phyloP scores from a whole-genome alignment of 2,113 vertebrate species.

The Deroptyus accipitrinus region DNA sequence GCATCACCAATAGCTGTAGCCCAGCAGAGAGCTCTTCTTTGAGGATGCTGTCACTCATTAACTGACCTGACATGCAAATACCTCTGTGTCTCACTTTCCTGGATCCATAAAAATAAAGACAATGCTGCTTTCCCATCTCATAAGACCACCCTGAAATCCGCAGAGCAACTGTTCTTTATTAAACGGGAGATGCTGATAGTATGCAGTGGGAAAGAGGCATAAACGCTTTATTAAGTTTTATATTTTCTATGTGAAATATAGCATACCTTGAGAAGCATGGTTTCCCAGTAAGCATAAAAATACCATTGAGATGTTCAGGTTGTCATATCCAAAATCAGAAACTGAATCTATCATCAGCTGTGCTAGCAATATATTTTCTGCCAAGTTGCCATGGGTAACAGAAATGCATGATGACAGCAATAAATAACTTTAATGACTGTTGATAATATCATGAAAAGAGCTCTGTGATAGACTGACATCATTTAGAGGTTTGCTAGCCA shows the following conservation, averaged over 20 bases:
- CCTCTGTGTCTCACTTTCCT: neutral
- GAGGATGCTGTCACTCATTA: neutral
- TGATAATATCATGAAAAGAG: conserved; percentile 58
- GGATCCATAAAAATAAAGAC: neutral
- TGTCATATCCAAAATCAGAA: conserved; percentile 60
- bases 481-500: conserved; percentile 53
- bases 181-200: neutral
- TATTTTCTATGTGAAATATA: neutral
- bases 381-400: conserved; percentile 60
- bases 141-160: neutral
- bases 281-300: conserved; percentile 46
- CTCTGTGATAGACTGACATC: conserved; percentile 51
- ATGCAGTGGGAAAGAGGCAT: neutral
- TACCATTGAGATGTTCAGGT: conserved; percentile 33
- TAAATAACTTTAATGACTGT: conserved; percentile 69
- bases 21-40: fast-evolving
- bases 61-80: fast-evolving
- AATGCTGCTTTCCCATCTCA: neutral
- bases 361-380: conserved; percentile 60
- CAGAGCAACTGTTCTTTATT: neutral
- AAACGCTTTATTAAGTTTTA: neutral
- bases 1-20: neutral
- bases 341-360: conserved; percentile 67
- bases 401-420: conserved; percentile 69
- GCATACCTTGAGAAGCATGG: neutral